Evolutionary conservation across 2,113 vertebrate species (phyloP).

Genomic region (Odocoileus hemionus): DNA sequence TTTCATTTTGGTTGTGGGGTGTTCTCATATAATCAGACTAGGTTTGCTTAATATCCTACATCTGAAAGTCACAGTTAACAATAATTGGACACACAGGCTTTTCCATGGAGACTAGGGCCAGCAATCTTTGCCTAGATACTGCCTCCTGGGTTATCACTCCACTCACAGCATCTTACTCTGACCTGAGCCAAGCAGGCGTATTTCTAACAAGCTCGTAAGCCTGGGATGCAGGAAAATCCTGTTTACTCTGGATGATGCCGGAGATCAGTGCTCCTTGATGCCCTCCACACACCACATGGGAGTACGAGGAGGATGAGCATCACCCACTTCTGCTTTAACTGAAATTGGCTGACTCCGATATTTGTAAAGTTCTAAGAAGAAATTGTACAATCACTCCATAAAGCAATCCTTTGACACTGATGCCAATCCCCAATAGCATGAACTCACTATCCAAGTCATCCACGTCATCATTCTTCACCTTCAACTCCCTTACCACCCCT

Average conservation of each 20-base stretch:
- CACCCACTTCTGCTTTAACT: conserved; percentile 59
- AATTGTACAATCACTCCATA: background rate
- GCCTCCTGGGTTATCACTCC: conserved; percentile 1
- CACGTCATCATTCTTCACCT: background rate
- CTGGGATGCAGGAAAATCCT: conserved; percentile 76
- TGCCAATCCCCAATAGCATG: background rate
- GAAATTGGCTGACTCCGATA: conserved; percentile 52
- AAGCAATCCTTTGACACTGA: background rate
- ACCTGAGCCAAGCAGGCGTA: conserved; percentile 26
- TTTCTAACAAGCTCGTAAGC: conserved; percentile 53
- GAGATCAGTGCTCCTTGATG: conserved; percentile 44
- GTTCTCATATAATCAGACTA: background rate
- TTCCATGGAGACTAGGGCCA: conserved; percentile 32
- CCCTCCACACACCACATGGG: conserved; percentile 9
- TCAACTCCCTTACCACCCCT: background rate
- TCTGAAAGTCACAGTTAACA: background rate
- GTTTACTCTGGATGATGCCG: conserved; percentile 61
- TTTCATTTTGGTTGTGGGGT: background rate
- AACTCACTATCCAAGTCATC: background rate
- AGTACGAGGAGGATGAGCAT: conserved; percentile 21
- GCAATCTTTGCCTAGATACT: conserved; percentile 21
- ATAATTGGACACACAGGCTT: background rate
- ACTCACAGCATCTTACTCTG: conserved; percentile 19
- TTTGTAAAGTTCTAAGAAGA: conserved; percentile 8
- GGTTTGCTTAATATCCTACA: background rate